Base-by-base conservation (phyloP, 2,888 invertebrate species). In the Dinocampus coccinellae region DNA sequence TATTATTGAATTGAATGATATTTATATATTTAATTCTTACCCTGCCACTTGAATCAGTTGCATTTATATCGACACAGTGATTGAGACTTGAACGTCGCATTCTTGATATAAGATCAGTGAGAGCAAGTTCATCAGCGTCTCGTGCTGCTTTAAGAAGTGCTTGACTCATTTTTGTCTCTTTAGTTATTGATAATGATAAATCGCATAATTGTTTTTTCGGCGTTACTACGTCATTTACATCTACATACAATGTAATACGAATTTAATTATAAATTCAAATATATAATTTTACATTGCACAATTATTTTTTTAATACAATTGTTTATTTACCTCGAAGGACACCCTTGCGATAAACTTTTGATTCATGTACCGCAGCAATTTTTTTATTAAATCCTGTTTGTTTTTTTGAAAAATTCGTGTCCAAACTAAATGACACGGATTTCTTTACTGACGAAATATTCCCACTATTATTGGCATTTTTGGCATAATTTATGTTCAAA, bases 41-140 rank as follows among this genome's bases (percentile, higher is more conserved):
- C 88, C 91, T 88, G 80, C 91, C 91, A 80, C 90, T 90, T 77
- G 86, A 85, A 81, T 91, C 91, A 3, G 88, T 85, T 24, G 89
- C 88, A 81, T 91, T 91, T 76, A 91, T 82, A 75, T 90, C 90
- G 62, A 87, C 84, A 65, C 88, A 88, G 0, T 88, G 88, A 11
- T 11, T 13, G 1, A 81, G 67, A 24, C 82, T 84, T 16, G 80
- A 78, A 69, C 88, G 83, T 52, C 86, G 82, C 24, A 88, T 88
- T 74, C 88, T 87, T 36, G 87, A 81, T 55, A 90, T 84, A 52
- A 90, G 84, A 63, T 89, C 88, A 73, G 85, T 85, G 53, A 90
- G 82, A 26, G 84, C 78, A 24, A 83, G 82, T 73, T 90, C 90
- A 77, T 90, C 90, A 34, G 88, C 89, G 81, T 90, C 90, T 72